phyloP scores from a whole-genome alignment of 1,140 invertebrate genomes.

The Reticulitermes speratus region DNA sequence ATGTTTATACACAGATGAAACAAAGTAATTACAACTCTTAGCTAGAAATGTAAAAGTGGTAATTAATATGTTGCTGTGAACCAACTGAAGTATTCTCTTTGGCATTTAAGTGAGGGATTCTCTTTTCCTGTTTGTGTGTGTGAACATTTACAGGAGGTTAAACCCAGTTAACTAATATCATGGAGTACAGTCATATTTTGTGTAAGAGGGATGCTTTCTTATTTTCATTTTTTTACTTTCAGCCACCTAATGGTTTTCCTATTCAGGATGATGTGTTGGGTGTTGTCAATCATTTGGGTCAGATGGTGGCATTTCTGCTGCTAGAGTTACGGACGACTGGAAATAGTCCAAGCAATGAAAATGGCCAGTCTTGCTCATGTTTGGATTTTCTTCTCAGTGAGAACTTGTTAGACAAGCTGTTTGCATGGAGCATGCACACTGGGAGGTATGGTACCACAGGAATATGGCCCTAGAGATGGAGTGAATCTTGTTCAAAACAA shows the following conservation, averaged over 20 bases:
- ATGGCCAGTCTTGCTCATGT: constrained; percentile 59
- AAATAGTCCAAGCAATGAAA: constrained; percentile 46
- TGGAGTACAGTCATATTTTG: too few relatives aligned
- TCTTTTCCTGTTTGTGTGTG: too few relatives aligned
- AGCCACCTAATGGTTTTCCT: constrained; percentile 50
- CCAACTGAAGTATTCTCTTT: too few relatives aligned
- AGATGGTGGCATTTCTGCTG: constrained; percentile 85
- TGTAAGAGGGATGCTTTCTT: too few relatives aligned
- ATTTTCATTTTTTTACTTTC: constrained; percentile 37
- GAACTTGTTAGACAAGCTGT: constrained; percentile 74
- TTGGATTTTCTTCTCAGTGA: constrained; percentile 74
- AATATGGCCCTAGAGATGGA: constrained; percentile 8
- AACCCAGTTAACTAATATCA: too few relatives aligned
- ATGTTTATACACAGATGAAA: too few relatives aligned
- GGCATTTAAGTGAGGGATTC: too few relatives aligned
- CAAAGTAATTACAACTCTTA: too few relatives aligned
- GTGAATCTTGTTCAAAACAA: too few relatives aligned
- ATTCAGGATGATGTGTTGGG: constrained; percentile 81
- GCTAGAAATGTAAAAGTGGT: too few relatives aligned
- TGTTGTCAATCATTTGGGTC: constrained; percentile 89
- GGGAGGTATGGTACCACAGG: constrained; percentile 56
- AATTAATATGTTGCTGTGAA: too few relatives aligned
- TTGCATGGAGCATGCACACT: constrained; percentile 71
- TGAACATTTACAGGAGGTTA: too few relatives aligned
- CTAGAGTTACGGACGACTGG: constrained; percentile 67